A percentile compares a stretch with the other conserved stretches of the same genome.
Evolutionary conservation across 2,797 vertebrate species (phyloP).

Genomic region (Girardinus metallicus): DNA sequence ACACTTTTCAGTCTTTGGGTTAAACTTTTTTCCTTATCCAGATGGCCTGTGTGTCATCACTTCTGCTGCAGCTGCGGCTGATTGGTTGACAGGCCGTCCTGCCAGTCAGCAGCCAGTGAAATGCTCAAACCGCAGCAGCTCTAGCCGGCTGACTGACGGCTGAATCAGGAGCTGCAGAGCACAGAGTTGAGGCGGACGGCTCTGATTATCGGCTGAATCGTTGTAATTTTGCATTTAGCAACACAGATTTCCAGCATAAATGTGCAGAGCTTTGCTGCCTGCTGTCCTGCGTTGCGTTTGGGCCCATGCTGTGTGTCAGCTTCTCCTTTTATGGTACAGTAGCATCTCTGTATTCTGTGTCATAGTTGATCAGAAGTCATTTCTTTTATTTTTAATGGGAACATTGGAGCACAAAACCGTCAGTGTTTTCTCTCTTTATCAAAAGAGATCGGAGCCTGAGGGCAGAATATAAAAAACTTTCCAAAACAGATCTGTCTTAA

Average conservation of each 20-base stretch:
- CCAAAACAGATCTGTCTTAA: not conserved
- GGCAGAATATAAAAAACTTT: not conserved
- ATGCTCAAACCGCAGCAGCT: slow-evolving; percentile 15
- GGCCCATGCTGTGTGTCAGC: not conserved
- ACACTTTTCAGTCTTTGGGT: not conserved
- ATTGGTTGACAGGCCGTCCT: slow-evolving; percentile 40
- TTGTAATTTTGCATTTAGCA: not conserved
- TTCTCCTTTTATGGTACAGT: not conserved
- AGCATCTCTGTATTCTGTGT: not conserved
- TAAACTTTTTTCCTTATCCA: not conserved
- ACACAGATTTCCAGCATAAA: not conserved
- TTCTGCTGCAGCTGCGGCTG: slow-evolving; percentile 36
- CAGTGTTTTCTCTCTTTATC: not conserved
- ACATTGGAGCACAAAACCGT: not conserved
- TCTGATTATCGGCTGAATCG: not conserved
- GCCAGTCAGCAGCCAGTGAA: slow-evolving; percentile 8
- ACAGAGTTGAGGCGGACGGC: too few relatives aligned
- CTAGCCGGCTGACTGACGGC: slow-evolving; percentile 42
- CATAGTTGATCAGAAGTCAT: not conserved
- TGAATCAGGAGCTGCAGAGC: slow-evolving; percentile 44
- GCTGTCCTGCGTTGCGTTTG: not conserved
- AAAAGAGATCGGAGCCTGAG: not conserved
- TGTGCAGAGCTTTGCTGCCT: not conserved
- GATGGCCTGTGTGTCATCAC: slow-evolving; percentile 26
- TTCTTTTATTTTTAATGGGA: not conserved